Evolutionary conservation across 2,113 vertebrate species (phyloP), one percentile per base, ranked within the genome.

Genomic region (Eulemur macaco): DNA sequence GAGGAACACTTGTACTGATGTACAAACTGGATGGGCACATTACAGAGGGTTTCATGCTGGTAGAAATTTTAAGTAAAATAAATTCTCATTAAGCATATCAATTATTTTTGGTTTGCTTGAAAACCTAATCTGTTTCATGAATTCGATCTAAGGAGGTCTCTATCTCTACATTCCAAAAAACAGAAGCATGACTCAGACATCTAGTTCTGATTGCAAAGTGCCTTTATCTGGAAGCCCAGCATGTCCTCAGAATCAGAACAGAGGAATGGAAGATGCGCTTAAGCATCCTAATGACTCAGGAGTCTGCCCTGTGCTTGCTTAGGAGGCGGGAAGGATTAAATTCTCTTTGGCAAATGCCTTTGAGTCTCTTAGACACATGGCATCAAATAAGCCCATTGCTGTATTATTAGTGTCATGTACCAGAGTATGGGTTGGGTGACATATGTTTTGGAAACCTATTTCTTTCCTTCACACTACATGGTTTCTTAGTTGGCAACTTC

Each of bases 11-110:
- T 93, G 94, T 50, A 20, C 83, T 66, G 93, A 97, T 87, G 47
- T 17, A 2, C 91, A 97, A 85, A 60, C 63, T 89, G 97, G 93
- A 96, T 96, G 91, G 88, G 85, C 86, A 76, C 82, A 89, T 98
- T 89, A 63, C 58, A 74, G 97, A 91, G 64, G 82, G 54, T 94
- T 96, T 97, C 97, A 94, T 0, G 90, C 97, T 96, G 73, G 69
- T 25, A 96, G 96, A 97, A 91, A 91, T 90, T 91, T 94, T 88
- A 96, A 95, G 86, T 52, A 84, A 94, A 97, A 97, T 63, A 45
- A 34, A 27, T 39, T 88, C 71, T 90, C 25, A 39, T 52, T 77
- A 88, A 63, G 82, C 34, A 17, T 95, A 60, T 82, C 68, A 42
- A 34, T 94, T 86, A 77, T 71, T 94, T 97, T 92, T 98, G 86